Base-by-base conservation (phyloP, 1,140 invertebrate species). In the Aporrectodea caliginosa region DNA sequence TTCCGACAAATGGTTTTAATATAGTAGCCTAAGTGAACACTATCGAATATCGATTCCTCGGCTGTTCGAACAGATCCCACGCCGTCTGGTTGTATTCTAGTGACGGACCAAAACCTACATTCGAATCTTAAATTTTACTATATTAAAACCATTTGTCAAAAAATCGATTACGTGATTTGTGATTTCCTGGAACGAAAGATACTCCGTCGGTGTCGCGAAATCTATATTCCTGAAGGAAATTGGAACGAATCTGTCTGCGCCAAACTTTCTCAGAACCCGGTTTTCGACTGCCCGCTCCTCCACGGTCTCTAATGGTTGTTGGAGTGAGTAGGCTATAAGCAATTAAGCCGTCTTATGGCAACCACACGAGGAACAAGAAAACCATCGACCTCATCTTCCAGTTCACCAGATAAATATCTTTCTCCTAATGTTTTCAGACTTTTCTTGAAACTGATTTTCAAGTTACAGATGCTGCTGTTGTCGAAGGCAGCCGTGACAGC, bases 61-160 rank as follows among this genome's bases (percentile, higher is more conserved):
- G n/a, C n/a, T n/a, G n/a, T n/a, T n/a, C n/a, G n/a, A n/a, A n/a
- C n/a, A n/a, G n/a, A n/a, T n/a, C n/a, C n/a, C n/a, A n/a, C n/a
- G n/a, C n/a, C n/a, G n/a, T n/a, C n/a, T n/a, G n/a, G n/a, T n/a
- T n/a, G n/a, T n/a, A n/a, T n/a, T n/a, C n/a, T n/a, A n/a, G n/a
- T n/a, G n/a, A n/a, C n/a, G n/a, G n/a, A n/a, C n/a, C n/a, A n/a
- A n/a, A n/a, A n/a, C n/a, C n/a, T n/a, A n/a, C n/a, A n/a, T n/a
- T n/a, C n/a, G n/a, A n/a, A n/a, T n/a, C n/a, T n/a, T n/a, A n/a
- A n/a, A n/a, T n/a, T 22, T 30, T 14, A 14, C 80, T 71, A 74
- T 88, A 22, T 12, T 58, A 6, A 58, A 22, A 12, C 43, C 43
- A 58, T 58, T 22, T 12, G 43, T 58, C 6, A 58, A 22, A 58